phyloP scores from a whole-genome alignment of 1,140 invertebrate species.

The Drosophila suzukii region DNA sequence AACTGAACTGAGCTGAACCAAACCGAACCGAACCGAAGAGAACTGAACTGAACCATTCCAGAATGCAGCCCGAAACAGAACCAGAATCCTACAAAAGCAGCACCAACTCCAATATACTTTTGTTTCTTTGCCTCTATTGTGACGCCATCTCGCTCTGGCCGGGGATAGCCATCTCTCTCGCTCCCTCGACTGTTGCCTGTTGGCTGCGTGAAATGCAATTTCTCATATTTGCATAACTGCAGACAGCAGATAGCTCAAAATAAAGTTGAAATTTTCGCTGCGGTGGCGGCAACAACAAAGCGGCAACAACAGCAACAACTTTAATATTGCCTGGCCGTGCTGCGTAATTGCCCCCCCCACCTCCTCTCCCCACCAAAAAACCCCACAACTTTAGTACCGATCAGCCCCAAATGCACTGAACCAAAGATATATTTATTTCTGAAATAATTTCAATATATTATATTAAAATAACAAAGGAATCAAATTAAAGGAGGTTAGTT shows the following conservation, averaged over 20 bases:
- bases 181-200: conserved; percentile 2
- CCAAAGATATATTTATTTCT: background rate
- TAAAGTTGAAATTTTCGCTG: conserved; percentile 76
- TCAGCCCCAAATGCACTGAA: conserved; percentile 24
- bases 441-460: background rate
- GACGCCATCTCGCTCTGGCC: conserved; percentile 27
- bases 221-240: conserved; percentile 82
- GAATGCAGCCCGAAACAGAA: conserved; percentile 15
- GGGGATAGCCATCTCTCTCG: background rate
- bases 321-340: conserved; percentile 71
- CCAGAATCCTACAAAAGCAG: conserved; percentile 27
- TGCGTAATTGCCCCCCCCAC: conserved; percentile 67
- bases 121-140: conserved; percentile 77
- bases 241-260: conserved; percentile 82
- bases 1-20: conserved; percentile 22
- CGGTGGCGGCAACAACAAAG: conserved; percentile 59
- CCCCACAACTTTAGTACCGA: conserved; percentile 27
- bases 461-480: background rate
- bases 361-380: background rate
- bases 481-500: background rate
- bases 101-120: conserved; percentile 74
- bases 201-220: conserved; percentile 78
- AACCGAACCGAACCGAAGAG: background rate
- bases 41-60: conserved; percentile 19
- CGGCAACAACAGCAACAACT: conserved; percentile 60